Conservation (phyloP, 2,888 invertebrate species). For the Rhyacophila evoluta region DNA sequence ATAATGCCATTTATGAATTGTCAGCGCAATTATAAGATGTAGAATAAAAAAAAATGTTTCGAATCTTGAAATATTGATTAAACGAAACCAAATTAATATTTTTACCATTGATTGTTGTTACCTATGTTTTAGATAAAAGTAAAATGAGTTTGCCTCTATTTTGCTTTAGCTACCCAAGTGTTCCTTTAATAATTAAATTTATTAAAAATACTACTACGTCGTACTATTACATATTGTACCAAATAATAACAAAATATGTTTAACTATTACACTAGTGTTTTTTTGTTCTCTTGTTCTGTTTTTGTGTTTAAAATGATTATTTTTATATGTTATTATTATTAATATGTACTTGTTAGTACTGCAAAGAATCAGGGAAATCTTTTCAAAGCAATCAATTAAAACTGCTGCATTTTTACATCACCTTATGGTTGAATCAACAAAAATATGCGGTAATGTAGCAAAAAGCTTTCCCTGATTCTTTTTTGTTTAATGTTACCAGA, state of each 20-base stretch:
- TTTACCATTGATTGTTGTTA: not conserved
- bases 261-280: not conserved
- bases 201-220: not conserved
- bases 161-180: conserved; percentile 7
- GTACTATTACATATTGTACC: not conserved
- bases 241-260: not conserved
- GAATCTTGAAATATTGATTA: not conserved
- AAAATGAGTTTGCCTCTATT: not conserved
- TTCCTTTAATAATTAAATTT: not conserved
- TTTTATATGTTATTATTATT: not conserved
- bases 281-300: not conserved
- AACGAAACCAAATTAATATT: too few species aligned
- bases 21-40: not conserved
- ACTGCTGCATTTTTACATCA: too few species aligned
- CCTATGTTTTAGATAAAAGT: not conserved
- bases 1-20: not conserved
- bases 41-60: not conserved
- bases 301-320: conserved; percentile 5
- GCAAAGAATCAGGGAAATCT: not conserved
- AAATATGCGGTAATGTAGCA: too few species aligned
- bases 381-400: too few species aligned
- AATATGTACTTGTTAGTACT: too few species aligned
- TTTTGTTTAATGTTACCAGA: conserved; percentile 8
- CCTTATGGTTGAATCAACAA: too few species aligned
- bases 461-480: not conserved